Percentiles rank a stretch among this genome's conserved stretches.
phyloP scores from a whole-genome alignment of 2,888 invertebrate species.

The Ceratothoa steindachneri region DNA sequence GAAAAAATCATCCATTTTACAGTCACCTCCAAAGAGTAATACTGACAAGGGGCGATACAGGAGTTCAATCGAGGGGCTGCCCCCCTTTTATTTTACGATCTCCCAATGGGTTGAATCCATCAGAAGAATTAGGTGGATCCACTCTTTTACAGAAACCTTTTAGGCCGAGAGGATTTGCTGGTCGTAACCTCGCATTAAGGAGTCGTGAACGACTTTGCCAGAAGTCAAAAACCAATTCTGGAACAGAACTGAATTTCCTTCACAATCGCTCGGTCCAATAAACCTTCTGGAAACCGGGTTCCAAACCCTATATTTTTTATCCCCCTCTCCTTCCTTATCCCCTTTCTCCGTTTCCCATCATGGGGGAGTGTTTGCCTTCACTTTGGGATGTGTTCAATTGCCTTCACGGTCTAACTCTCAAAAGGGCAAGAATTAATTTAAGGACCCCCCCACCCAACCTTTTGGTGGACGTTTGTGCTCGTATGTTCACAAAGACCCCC shows the following conservation, averaged over 20 bases:
- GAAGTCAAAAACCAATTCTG: slow-evolving; percentile 4
- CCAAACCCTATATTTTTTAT: neutral
- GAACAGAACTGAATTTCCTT: neutral
- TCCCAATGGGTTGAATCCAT: slow-evolving; percentile 6
- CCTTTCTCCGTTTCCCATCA: neutral
- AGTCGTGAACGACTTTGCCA: neutral
- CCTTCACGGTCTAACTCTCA: too few species aligned
- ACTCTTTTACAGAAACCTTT: slow-evolving; percentile 11
- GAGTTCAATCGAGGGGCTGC: neutral
- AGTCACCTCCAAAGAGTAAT: neutral
- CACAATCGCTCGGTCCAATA: neutral
- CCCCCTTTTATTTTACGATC: slow-evolving; percentile 4
- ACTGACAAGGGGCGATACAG: neutral
- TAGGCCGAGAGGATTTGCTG: neutral
- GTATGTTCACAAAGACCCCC: too few species aligned
- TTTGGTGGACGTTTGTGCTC: too few species aligned
- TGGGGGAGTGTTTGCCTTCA: too few species aligned
- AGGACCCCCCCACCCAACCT: too few species aligned
- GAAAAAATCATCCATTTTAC: neutral
- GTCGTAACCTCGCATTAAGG: slow-evolving; percentile 10
- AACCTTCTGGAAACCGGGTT: neutral
- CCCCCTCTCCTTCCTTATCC: too few species aligned
- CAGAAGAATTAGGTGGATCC: slow-evolving; percentile 15
- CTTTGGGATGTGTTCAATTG: too few species aligned
- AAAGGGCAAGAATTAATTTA: too few species aligned